phyloP scores from a whole-genome alignment of 1,140 invertebrate genomes.

The Hesperophylax magnus region DNA sequence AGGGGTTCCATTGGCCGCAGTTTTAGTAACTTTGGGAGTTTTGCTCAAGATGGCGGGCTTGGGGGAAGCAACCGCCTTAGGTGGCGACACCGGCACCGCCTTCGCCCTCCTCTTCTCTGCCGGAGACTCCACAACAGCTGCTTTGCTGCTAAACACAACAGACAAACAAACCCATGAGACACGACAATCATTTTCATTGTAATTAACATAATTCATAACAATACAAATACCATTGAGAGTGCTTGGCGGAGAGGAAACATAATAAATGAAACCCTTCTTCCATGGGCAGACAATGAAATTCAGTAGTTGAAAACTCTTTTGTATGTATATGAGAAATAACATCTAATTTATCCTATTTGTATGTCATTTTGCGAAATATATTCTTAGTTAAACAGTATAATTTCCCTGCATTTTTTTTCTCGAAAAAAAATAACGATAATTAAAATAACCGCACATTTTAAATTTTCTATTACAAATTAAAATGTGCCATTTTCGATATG shows the following conservation, averaged over 20 bases:
- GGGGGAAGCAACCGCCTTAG: conserved; percentile 22
- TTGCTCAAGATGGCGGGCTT: conserved; percentile 15
- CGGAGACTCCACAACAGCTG: conserved; percentile 8
- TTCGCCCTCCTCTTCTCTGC: conserved; percentile 41
- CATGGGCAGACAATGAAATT: too few relatives aligned
- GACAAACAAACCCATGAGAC: background rate
- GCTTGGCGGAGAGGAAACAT: conserved; percentile 12
- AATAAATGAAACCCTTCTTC: background rate
- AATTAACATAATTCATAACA: background rate
- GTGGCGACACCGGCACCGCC: background rate
- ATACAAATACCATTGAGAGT: conserved; percentile 6
- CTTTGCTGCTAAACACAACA: conserved; percentile 1
- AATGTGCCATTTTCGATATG: too few relatives aligned
- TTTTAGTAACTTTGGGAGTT: conserved; percentile 41
- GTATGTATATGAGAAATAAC: too few relatives aligned
- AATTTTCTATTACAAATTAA: too few relatives aligned
- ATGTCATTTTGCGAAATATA: too few relatives aligned
- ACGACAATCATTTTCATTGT: background rate
- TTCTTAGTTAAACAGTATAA: too few relatives aligned
- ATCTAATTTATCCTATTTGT: too few relatives aligned
- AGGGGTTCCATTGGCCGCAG: conserved; percentile 44
- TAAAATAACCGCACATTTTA: too few relatives aligned
- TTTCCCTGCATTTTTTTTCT: too few relatives aligned
- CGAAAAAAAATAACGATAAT: too few relatives aligned
- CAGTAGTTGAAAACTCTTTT: too few relatives aligned